phyloP scores from a whole-genome alignment of 2,888 invertebrate genomes.

The Hemicrepidius hirtus region DNA sequence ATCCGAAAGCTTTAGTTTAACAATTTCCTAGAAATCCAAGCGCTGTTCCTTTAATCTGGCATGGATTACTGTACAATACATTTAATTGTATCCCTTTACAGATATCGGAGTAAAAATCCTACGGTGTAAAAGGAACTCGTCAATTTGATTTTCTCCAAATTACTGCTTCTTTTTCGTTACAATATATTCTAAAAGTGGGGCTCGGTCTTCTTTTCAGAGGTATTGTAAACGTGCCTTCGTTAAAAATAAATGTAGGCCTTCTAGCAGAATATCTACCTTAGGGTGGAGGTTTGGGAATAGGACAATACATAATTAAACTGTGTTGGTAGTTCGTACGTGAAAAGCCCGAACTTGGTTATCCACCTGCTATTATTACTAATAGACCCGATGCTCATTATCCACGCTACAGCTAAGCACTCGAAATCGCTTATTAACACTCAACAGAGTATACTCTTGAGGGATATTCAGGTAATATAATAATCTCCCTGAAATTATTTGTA shows the following conservation, averaged over 20 bases:
- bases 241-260: slow-evolving; percentile 36
- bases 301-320: slow-evolving; percentile 42
- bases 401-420: slow-evolving; percentile 37
- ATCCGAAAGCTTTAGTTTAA: slow-evolving; percentile 15
- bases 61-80: slow-evolving; percentile 12
- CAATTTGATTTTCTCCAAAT: slow-evolving; percentile 2
- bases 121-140: not conserved
- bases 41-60: slow-evolving; percentile 10
- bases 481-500: slow-evolving; percentile 25
- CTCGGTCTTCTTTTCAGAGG: not conserved
- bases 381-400: slow-evolving; percentile 45
- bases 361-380: slow-evolving; percentile 45
- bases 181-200: not conserved
- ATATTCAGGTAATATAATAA: slow-evolving; percentile 43
- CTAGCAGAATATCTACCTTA: slow-evolving; percentile 4
- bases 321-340: slow-evolving; percentile 37
- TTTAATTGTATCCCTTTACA: slow-evolving; percentile 3
- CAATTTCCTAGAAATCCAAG: slow-evolving; percentile 7
- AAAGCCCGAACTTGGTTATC: slow-evolving; percentile 43
- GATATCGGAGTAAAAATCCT: slow-evolving; percentile 3
- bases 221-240: slow-evolving; percentile 28
- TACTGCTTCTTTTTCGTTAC: not conserved
- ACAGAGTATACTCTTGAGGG: slow-evolving; percentile 39
- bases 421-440: slow-evolving; percentile 45
- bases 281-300: slow-evolving; percentile 33